These are phyloP conservation scores for Penaeus monodon DNA, from an alignment of 2,888 invertebrate species.

Conservation along the genomic window DNA sequence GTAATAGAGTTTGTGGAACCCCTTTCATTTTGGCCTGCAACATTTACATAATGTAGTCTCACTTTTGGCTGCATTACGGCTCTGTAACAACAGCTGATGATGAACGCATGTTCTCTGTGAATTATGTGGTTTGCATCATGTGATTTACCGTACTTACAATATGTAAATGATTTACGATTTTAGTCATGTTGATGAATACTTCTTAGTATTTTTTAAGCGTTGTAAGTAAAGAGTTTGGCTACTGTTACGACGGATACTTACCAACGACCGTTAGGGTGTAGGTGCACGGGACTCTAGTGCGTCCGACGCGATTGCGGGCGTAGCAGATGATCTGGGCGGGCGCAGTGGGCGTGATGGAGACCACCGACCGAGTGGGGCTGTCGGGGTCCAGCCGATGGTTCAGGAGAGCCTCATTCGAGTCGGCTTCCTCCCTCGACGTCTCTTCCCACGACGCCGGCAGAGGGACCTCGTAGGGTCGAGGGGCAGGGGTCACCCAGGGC, in stretches of 20 bases:
- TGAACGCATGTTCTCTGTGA: too few relatives aligned
- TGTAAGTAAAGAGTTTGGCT: too few relatives aligned
- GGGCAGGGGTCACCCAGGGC: constrained; percentile 1
- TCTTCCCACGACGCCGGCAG: constrained; percentile 7
- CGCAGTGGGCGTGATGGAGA: constrained; percentile 19
- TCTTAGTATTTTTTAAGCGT: too few relatives aligned
- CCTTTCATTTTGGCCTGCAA: too few relatives aligned
- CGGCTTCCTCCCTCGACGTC: not conserved
- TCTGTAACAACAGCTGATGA: too few relatives aligned
- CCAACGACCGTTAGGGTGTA: constrained; percentile 42
- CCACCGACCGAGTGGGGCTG: constrained; percentile 25
- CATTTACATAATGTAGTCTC: too few relatives aligned
- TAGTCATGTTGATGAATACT: too few relatives aligned
- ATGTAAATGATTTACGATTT: too few relatives aligned
- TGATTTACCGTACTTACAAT: too few relatives aligned
- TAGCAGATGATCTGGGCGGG: constrained; percentile 43
- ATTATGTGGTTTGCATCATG: too few relatives aligned
- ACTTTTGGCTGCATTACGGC: too few relatives aligned
- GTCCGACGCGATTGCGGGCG: constrained; percentile 38
- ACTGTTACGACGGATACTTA: not conserved
- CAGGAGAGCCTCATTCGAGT: constrained; percentile 6
- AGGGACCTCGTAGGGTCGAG: constrained; percentile 10
- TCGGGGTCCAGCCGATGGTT: constrained; percentile 33
- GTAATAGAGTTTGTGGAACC: too few relatives aligned
- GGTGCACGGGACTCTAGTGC: constrained; percentile 44